Evolutionary conservation across 2,888 invertebrate species (phyloP).

Genomic region (Junonia oenone): DNA sequence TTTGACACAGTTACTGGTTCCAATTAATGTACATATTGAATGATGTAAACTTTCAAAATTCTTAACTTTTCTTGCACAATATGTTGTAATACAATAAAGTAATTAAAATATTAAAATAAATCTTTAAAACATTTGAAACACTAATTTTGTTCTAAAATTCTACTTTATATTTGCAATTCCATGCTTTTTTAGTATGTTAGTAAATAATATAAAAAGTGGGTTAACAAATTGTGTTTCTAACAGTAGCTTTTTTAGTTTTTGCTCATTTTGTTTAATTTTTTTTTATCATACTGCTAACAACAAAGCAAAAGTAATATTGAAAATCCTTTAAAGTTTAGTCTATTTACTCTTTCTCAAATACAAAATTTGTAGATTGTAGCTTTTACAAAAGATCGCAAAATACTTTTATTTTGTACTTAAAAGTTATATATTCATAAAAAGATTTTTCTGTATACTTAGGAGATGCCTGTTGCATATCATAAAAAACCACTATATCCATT

Average conservation of each 20-base stretch:
- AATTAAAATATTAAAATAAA: background rate
- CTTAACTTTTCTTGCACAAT: background rate
- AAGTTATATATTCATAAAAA: background rate
- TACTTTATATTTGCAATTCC: background rate
- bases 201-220: background rate
- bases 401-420: background rate
- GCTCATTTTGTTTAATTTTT: background rate
- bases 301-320: background rate
- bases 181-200: no score
- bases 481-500: slow-evolving; percentile 20
- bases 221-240: background rate
- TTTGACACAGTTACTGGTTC: background rate
- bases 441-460: slow-evolving; percentile 28
- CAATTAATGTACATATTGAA: background rate
- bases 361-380: background rate
- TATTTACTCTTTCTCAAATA: background rate
- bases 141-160: background rate
- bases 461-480: slow-evolving; percentile 55
- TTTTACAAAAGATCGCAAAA: background rate
- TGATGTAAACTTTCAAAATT: background rate
- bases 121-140: background rate
- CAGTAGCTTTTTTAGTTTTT: background rate
- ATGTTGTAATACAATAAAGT: background rate
- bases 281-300: background rate
- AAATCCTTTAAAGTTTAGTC: background rate